Percentiles rank a stretch among this genome's conserved stretches.
These are phyloP conservation scores for Timema cristinae DNA, from an alignment of 2,888 invertebrate genomes.

Conservation along the genomic window DNA sequence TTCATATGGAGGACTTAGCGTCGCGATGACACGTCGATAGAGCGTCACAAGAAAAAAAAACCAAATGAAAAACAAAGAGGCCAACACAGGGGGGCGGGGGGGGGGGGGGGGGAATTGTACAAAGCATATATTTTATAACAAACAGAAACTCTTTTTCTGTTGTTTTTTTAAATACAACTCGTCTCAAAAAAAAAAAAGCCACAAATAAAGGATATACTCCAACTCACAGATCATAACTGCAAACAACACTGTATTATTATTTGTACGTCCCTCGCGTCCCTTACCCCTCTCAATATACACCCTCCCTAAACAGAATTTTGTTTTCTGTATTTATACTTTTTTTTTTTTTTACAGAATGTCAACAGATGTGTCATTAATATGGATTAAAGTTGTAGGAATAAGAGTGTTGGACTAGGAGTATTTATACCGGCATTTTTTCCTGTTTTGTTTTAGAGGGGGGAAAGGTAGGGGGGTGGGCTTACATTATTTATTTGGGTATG, in stretches of 20 bases:
- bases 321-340: neutral
- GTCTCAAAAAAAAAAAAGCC: constrained; percentile 6
- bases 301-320: neutral
- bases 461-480: no score
- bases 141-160: constrained; percentile 8
- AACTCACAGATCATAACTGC: constrained; percentile 2
- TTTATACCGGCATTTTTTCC: no score
- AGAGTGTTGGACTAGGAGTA: no score
- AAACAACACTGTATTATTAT: constrained; percentile 12
- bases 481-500: no score
- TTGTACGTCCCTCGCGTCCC: neutral
- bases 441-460: no score
- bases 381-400: neutral
- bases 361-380: constrained; percentile 9
- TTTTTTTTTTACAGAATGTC: constrained; percentile 9
- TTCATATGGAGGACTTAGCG: neutral
- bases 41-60: neutral
- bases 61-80: neutral
- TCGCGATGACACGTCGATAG: neutral
- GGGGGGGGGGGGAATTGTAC: neutral
- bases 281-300: neutral
- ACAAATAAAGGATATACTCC: constrained; percentile 16
- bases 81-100: neutral
- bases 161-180: neutral
- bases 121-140: constrained; percentile 8